A percentile compares a stretch with the other conserved stretches of the same genome.
Conservation (phyloP, 2,113 vertebrate species). For the Garra rufa region DNA sequence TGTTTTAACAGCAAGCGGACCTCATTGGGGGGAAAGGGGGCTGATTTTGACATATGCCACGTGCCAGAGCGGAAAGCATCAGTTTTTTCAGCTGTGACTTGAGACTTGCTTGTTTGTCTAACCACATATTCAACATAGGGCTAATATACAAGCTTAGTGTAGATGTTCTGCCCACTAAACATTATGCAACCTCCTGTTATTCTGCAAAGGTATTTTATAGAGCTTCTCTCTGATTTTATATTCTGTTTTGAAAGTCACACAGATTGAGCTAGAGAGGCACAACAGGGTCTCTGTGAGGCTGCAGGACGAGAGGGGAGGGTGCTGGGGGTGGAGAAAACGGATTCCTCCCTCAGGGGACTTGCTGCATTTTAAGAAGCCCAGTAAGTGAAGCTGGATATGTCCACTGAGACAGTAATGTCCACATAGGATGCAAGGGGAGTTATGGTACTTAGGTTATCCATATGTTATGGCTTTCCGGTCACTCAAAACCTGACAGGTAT, state of each 20-base stretch:
- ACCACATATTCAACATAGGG: background rate
- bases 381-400: conserved; percentile 36
- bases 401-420: conserved; percentile 41
- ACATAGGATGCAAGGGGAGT: conserved; percentile 28
- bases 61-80: conserved; percentile 3
- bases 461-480: background rate
- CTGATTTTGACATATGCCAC: conserved; percentile 27
- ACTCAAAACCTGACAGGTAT: too few relatives aligned
- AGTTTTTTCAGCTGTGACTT: conserved; percentile 18
- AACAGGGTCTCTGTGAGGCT: conserved; percentile 67
- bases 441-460: background rate
- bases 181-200: background rate
- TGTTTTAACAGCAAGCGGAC: conserved; percentile 56
- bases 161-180: background rate
- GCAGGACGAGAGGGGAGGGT: conserved; percentile 23
- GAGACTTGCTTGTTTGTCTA: background rate
- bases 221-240: background rate
- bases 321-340: conserved; percentile 11
- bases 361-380: conserved; percentile 34
- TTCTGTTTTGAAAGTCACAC: background rate
- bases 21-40: conserved; percentile 46
- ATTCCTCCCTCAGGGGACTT: conserved; percentile 43
- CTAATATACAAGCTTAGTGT: background rate
- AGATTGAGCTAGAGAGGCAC: conserved; percentile 46
- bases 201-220: background rate